These are phyloP conservation scores for Malachius bipustulatus DNA, from an alignment of 2,888 invertebrate species.

Conservation along the genomic window DNA sequence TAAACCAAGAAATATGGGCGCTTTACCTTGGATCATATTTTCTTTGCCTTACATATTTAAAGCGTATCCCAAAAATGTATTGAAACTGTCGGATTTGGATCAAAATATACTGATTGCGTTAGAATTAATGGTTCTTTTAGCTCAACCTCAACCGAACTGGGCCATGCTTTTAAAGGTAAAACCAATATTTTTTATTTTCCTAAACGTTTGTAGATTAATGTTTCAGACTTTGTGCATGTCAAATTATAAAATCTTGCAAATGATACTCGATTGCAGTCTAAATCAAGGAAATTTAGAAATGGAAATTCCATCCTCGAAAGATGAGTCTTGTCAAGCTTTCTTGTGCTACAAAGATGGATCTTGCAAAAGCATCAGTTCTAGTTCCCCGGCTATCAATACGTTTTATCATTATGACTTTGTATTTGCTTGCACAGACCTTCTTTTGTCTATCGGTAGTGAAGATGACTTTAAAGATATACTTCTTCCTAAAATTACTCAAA, in stretches of 20 bases:
- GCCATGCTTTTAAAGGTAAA: constrained; percentile 57
- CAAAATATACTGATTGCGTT: constrained; percentile 48
- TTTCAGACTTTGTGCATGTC: constrained; percentile 59
- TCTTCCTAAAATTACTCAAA: constrained; percentile 46
- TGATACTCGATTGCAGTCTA: constrained; percentile 44
- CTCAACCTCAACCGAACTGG: constrained; percentile 73
- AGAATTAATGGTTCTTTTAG: constrained; percentile 57
- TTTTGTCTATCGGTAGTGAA: constrained; percentile 51
- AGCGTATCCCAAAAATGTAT: constrained; percentile 33
- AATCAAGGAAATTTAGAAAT: constrained; percentile 33
- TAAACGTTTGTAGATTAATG: neutral
- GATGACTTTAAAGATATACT: constrained; percentile 52
- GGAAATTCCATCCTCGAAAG: constrained; percentile 22
- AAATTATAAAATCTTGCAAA: constrained; percentile 49
- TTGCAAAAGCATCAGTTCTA: constrained; percentile 28
- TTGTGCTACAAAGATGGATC: constrained; percentile 56
- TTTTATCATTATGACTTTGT: constrained; percentile 44
- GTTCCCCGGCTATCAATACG: constrained; percentile 18
- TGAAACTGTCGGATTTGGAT: constrained; percentile 39
- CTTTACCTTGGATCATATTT: constrained; percentile 60
- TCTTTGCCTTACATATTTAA: constrained; percentile 51
- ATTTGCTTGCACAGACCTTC: constrained; percentile 50
- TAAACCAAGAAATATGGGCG: constrained; percentile 42
- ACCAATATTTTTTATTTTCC: neutral
- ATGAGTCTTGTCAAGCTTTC: constrained; percentile 48